A percentile compares a stretch with the other conserved stretches of the same genome.
These are phyloP conservation scores for Popillia japonica DNA, from an alignment of 1,140 invertebrate genomes.

Conservation along the genomic window DNA sequence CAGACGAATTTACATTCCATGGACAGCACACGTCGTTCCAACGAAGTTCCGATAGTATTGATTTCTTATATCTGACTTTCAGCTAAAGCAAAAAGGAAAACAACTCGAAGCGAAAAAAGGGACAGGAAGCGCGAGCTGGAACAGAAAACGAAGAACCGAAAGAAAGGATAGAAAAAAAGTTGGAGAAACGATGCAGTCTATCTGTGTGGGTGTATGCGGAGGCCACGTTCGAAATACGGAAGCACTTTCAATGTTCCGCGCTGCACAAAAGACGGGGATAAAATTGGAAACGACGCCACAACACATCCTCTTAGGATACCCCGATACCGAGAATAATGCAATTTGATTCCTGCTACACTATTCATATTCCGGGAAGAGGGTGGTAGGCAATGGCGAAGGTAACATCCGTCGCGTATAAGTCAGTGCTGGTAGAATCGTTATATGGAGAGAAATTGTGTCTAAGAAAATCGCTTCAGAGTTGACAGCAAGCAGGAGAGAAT, in stretches of 20 bases:
- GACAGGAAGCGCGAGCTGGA: background rate
- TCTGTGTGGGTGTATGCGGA: background rate
- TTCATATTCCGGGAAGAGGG: background rate
- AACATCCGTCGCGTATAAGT: background rate
- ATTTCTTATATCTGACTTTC: constrained; percentile 22
- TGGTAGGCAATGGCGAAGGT: background rate
- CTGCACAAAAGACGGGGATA: constrained; percentile 19
- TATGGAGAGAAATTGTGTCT: background rate
- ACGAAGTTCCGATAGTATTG: constrained; percentile 24
- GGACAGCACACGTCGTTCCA: background rate
- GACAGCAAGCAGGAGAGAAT: background rate
- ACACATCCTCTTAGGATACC: constrained; percentile 28
- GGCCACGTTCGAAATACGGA: constrained; percentile 14
- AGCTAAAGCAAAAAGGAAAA: background rate
- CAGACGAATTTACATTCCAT: background rate
- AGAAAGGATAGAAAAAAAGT: background rate
- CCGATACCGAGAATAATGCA: constrained; percentile 29
- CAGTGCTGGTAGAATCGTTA: background rate
- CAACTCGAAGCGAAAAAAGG: background rate
- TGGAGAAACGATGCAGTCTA: background rate
- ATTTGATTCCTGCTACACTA: constrained; percentile 32
- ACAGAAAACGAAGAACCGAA: background rate
- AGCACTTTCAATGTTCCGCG: constrained; percentile 29
- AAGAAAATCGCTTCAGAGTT: constrained; percentile 13
- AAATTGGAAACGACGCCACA: constrained; percentile 25